Conservation (phyloP, 92 coral and sea anemone genomes). For the Porites divaricata region DNA sequence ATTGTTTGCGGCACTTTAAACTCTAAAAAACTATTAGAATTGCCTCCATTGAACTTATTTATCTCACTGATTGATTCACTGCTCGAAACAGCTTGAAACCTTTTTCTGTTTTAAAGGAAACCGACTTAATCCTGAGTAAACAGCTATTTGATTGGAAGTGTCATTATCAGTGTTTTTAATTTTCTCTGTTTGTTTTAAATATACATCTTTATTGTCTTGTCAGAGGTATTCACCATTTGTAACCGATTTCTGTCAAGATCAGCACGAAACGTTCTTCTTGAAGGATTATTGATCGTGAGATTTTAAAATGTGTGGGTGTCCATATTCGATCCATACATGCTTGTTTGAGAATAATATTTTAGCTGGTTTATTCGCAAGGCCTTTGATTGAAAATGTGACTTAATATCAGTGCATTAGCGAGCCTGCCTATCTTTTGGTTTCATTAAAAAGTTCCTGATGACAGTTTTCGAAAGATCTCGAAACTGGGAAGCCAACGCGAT, state of each 20-base stretch:
- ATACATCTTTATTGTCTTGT: constrained; percentile 12
- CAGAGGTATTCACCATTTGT: not conserved
- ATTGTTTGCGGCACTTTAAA: not conserved
- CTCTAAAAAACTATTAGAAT: not conserved
- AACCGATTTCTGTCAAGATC: not conserved
- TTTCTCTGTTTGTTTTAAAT: constrained; percentile 26
- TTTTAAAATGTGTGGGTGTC: not conserved
- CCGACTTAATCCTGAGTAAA: constrained; percentile 11
- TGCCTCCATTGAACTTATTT: not conserved
- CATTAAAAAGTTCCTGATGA: not conserved
- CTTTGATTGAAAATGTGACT: not conserved
- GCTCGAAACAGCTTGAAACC: not conserved
- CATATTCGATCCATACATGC: not conserved
- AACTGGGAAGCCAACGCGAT: not conserved
- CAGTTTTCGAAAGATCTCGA: not conserved
- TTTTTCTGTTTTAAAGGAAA: not conserved
- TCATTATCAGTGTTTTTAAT: constrained; percentile 33
- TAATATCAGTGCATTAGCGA: too few relatives aligned
- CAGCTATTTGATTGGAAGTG: constrained; percentile 15
- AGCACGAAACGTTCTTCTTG: not conserved
- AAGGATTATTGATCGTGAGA: not conserved
- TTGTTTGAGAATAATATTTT: not conserved
- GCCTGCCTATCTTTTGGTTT: not conserved
- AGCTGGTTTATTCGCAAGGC: not conserved
- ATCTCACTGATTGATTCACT: constrained; percentile 4